Base-by-base conservation (phyloP, 1,140 invertebrate genomes). In the Dysdera silvatica region DNA sequence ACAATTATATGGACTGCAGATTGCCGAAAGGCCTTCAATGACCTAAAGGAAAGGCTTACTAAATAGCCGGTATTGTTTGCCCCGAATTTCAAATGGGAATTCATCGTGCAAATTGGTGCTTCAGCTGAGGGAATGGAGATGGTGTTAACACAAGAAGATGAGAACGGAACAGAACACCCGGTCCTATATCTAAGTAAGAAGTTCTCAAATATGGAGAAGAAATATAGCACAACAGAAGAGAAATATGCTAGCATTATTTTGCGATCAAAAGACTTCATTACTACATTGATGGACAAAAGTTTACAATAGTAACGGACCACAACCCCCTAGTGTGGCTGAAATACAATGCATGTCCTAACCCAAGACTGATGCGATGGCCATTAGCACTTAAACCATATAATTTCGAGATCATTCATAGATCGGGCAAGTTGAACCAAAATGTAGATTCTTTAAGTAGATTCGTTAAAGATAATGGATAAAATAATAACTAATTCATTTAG, bases 201-300 rank as follows among this genome's bases (percentile, higher is more conserved):
- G n/a, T 56, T 81, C 5, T 72, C 58, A 5, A 23, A 47, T 1
- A 63, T 75, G 3, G 80, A 84, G 69, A 55, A 59, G 33, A 79
- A 80, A 26, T 81, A 78, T 60, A 67, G 66, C 4, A 69, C 70
- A 6, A 77, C 75, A 1, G 78, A 82, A 68, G 65, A 77, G 64
- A 79, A 83, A 74, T 71, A 79, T 43, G 62, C 83, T 24, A 80
- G 78, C 1, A 75, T 83, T n/a, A 68, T 82, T 4, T 73, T 73
- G 74, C 73, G 0, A 67, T 81, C 1, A 61, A 77, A 48, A 70
- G 79, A 33, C 81, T 81, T 61, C 47, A 75, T 61, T 64, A 73
- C 24, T 82, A 80, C 70, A 65, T 83, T 2, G 76, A 75, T 57
- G 76, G 75, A 28, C 71, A 57, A 40, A 72, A 77, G 48, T 83